A percentile compares a stretch with the other conserved stretches of the same genome.
These are phyloP conservation scores for Willisornis vidua DNA, from an alignment of 2,113 vertebrate genomes.

Conservation along the genomic window DNA sequence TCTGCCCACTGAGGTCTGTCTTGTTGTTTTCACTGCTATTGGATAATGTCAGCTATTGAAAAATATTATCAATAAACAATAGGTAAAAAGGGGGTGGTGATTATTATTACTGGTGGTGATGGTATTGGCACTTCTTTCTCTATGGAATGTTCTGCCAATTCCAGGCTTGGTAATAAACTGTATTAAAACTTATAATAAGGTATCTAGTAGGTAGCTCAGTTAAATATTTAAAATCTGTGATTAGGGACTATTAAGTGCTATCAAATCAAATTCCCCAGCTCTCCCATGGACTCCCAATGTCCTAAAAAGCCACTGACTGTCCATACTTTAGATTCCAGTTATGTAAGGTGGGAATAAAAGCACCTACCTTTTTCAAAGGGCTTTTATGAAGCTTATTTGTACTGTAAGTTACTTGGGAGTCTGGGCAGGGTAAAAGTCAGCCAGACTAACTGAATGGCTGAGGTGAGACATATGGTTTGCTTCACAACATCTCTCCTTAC, in stretches of 20 bases:
- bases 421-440: not conserved
- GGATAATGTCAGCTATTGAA: constrained; percentile 7
- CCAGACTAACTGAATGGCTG: not conserved
- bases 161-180: not conserved
- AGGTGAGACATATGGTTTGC: not conserved
- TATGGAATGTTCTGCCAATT: not conserved
- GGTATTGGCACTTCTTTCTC: not conserved
- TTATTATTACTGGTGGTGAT: not conserved
- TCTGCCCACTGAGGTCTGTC: not conserved
- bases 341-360: not conserved
- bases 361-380: not conserved
- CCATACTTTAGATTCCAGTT: not conserved
- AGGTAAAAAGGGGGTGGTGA: not conserved
- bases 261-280: not conserved
- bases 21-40: not conserved
- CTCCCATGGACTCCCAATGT: not conserved
- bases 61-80: constrained; percentile 1
- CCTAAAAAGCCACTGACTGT: not conserved
- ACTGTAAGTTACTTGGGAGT: not conserved
- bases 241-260: not conserved
- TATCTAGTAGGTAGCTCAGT: not conserved
- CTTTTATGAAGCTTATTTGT: not conserved
- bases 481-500: not conserved
- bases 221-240: not conserved
- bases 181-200: not conserved